Percentiles rank a stretch among this genome's conserved stretches.
Evolutionary conservation across 2,888 invertebrate genomes (phyloP).

Genomic region (Cosmia pyralina): DNA sequence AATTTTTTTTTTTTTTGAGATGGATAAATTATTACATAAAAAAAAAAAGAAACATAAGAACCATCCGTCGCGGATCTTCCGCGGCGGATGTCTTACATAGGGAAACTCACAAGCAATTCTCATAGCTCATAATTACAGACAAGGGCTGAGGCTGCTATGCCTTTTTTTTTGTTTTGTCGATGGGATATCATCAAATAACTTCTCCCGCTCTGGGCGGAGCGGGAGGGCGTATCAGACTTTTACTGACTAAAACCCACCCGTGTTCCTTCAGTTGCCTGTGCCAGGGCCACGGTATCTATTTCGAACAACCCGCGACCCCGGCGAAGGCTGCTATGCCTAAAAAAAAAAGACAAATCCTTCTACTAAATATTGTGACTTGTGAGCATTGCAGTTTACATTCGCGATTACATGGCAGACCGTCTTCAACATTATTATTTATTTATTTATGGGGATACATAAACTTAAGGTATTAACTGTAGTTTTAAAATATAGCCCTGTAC

Average conservation of each 20-base stretch:
- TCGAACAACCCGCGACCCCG: no score
- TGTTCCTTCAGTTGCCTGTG: no score
- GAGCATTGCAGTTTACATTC: neutral
- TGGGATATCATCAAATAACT: no score
- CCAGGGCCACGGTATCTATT: no score
- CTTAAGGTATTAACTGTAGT: neutral
- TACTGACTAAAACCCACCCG: no score
- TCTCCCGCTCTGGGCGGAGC: no score
- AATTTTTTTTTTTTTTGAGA: no score
- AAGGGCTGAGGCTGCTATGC: neutral
- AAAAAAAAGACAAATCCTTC: neutral
- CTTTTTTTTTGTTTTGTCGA: no score
- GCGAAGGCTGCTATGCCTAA: no score
- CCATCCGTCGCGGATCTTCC: constrained; percentile 1
- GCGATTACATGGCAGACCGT: neutral
- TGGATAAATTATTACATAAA: neutral
- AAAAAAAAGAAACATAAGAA: neutral
- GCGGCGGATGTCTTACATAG: neutral
- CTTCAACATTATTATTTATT: neutral
- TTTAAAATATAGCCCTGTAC: neutral
- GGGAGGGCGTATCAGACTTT: no score
- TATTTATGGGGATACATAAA: neutral
- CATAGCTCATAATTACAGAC: constrained; percentile 1
- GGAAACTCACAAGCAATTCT: neutral
- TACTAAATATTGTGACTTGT: neutral